Evolutionary conservation across 2,888 invertebrate genomes (phyloP).

Genomic region (Steinernema carpocapsae): DNA sequence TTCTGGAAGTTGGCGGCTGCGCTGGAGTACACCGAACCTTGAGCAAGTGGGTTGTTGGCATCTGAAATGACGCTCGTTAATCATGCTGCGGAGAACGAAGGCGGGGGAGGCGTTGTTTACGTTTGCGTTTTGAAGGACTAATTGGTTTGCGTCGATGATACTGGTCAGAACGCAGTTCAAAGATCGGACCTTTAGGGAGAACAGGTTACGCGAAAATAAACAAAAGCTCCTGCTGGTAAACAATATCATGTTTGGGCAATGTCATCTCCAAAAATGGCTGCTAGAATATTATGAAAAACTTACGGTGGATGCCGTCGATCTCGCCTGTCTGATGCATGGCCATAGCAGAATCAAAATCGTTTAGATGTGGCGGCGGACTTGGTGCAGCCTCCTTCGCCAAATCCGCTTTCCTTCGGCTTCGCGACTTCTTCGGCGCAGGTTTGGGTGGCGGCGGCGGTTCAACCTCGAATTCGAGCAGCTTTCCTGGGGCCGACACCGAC

Average conservation of each 20-base stretch:
- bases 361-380: not conserved
- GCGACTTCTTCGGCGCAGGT: constrained; percentile 3
- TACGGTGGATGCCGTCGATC: not conserved
- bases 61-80: constrained; percentile 12
- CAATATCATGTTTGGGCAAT: too few species aligned
- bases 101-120: not conserved
- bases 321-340: not conserved
- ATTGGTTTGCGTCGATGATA: too few species aligned
- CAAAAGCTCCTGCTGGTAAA: too few species aligned
- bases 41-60: not conserved
- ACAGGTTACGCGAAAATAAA: too few species aligned
- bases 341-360: not conserved
- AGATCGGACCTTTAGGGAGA: too few species aligned
- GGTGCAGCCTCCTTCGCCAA: constrained; percentile 5
- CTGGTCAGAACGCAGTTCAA: too few species aligned
- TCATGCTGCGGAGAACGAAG: not conserved
- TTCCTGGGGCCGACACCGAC: not conserved
- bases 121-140: constrained; percentile 16
- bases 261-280: too few species aligned
- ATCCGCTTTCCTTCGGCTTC: not conserved
- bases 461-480: not conserved
- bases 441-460: constrained; percentile 6
- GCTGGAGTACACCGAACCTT: constrained; percentile 1
- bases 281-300: too few species aligned
- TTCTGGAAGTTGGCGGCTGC: constrained; percentile 22